Percentiles rank a stretch among this genome's conserved stretches.
These are phyloP conservation scores for Meriones psammophilus DNA, from an alignment of 2,797 vertebrate genomes.

Conservation along the genomic window DNA sequence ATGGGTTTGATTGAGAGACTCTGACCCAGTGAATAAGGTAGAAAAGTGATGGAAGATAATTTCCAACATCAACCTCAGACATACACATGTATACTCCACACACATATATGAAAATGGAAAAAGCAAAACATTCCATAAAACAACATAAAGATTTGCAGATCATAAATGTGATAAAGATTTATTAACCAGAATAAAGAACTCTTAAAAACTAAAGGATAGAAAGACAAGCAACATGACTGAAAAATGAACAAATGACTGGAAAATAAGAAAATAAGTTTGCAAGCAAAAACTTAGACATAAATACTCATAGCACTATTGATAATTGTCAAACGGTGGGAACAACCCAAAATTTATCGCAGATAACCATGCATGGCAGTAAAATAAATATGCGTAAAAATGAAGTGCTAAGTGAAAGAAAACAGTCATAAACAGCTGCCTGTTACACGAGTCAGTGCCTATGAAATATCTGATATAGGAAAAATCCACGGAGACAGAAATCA, in stretches of 20 bases:
- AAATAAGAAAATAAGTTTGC: background rate
- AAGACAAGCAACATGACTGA: background rate
- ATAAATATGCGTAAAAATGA: background rate
- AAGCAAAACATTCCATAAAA: background rate
- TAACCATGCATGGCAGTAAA: background rate
- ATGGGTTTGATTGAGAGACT: background rate
- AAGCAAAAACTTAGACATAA: background rate
- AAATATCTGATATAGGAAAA: conserved; percentile 33
- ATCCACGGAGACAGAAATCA: background rate
- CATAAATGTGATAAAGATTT: background rate
- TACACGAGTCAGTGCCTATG: background rate
- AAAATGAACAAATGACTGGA: background rate
- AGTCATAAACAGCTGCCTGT: background rate
- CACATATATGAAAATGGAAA: background rate
- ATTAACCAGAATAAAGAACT: conserved; percentile 33
- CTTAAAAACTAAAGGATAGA: background rate
- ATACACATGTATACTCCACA: background rate
- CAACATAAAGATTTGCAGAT: background rate
- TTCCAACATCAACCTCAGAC: background rate
- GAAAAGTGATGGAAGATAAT: background rate
- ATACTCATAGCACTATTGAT: background rate
- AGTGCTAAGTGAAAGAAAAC: conserved; percentile 20
- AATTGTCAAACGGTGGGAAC: background rate
- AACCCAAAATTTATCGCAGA: background rate
- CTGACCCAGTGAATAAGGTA: background rate